Evolutionary conservation across 2,888 invertebrate species (phyloP).

Genomic region (Nemapogon koenigi): DNA sequence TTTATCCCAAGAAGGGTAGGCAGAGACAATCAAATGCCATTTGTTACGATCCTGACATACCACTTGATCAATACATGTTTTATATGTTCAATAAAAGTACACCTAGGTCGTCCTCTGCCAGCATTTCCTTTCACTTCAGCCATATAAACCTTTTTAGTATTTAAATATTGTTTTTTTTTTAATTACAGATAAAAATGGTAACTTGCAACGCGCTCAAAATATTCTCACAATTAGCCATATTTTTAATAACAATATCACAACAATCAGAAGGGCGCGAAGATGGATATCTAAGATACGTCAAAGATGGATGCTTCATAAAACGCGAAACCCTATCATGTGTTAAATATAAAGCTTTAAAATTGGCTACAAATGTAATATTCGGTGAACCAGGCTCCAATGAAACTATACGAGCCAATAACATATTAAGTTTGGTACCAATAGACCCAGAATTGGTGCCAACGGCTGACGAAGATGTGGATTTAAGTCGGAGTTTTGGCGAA

Average conservation of each 20-base stretch:
- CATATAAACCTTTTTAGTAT: too few relatives aligned
- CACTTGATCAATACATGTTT: too few relatives aligned
- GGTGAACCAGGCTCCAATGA: slow-evolving; percentile 30
- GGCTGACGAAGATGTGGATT: slow-evolving; percentile 25
- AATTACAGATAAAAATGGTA: slow-evolving; percentile 6
- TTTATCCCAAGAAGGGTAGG: too few relatives aligned
- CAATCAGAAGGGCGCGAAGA: slow-evolving; percentile 26
- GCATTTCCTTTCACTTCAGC: too few relatives aligned
- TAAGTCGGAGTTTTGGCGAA: slow-evolving; percentile 22
- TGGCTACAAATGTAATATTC: slow-evolving; percentile 45
- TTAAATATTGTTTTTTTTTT: background rate
- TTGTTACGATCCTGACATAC: too few relatives aligned
- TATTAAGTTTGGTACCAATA: slow-evolving; percentile 45
- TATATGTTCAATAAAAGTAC: too few relatives aligned
- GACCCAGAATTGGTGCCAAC: slow-evolving; percentile 29
- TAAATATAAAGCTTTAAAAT: slow-evolving; percentile 51
- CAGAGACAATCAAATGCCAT: too few relatives aligned
- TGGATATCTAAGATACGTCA: slow-evolving; percentile 45
- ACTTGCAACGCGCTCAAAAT: background rate
- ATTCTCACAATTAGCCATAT: background rate
- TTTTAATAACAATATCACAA: background rate
- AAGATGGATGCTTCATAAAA: slow-evolving; percentile 44
- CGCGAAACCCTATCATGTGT: slow-evolving; percentile 50
- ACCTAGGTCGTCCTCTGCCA: too few relatives aligned
- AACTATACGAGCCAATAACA: slow-evolving; percentile 39